Evolutionary conservation across 2,113 vertebrate species (phyloP).

Genomic region (Fukomys damarensis): DNA sequence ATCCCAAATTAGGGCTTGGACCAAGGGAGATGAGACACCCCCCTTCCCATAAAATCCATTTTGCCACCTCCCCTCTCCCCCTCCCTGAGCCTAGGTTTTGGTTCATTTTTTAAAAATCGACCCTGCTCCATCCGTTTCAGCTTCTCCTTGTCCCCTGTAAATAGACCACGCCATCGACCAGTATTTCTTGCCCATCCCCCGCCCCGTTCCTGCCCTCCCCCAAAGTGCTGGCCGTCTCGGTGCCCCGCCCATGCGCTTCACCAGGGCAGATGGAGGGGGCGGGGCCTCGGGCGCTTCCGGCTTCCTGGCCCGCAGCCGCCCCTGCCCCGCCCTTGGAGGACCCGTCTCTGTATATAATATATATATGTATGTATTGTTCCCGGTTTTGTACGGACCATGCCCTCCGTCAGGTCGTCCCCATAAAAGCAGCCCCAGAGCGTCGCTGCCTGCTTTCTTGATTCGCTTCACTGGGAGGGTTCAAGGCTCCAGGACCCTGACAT

Average conservation of each 20-base stretch:
- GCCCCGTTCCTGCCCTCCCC: neutral
- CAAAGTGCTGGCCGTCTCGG: constrained; percentile 65
- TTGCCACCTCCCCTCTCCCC: neutral
- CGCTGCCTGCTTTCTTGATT: constrained; percentile 72
- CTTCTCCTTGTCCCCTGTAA: constrained; percentile 73
- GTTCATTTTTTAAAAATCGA: constrained; percentile 68
- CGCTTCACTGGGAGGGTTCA: neutral
- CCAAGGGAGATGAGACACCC: constrained; percentile 74
- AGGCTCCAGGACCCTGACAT: neutral
- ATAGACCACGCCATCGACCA: constrained; percentile 74
- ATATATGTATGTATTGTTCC: constrained; percentile 86
- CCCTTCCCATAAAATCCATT: constrained; percentile 46
- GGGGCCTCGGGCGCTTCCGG: constrained; percentile 64
- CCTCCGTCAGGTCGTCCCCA: constrained; percentile 82
- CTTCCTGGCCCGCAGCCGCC: neutral
- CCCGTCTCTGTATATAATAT: constrained; percentile 86
- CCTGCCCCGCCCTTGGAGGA: constrained; percentile 63
- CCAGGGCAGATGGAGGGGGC: constrained; percentile 67
- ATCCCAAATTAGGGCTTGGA: constrained; percentile 80
- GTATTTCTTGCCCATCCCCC: constrained; percentile 71
- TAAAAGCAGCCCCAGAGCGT: constrained; percentile 83
- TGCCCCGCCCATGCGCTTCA: constrained; percentile 20
- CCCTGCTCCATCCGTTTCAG: constrained; percentile 34
- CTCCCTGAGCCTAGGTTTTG: constrained; percentile 53
- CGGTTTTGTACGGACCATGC: constrained; percentile 86